Evolutionary conservation across 2,113 vertebrate genomes (phyloP).

Genomic region (Sinocyclocheilus grahami): DNA sequence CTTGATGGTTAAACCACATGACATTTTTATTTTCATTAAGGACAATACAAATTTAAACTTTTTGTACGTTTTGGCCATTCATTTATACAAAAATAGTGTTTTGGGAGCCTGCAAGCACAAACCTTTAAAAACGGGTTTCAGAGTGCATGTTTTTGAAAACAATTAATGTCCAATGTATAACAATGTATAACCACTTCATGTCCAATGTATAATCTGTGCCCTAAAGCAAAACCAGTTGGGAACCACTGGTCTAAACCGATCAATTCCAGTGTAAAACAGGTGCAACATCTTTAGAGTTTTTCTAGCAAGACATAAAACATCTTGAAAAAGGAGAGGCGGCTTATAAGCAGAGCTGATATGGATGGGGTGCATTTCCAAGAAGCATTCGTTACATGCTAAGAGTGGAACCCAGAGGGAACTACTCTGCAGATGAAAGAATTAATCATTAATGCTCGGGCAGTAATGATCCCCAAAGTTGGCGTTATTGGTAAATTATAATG

Average conservation of each 20-base stretch:
- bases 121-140: no score
- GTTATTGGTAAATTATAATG: constrained; percentile 84
- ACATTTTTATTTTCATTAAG: neutral
- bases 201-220: neutral
- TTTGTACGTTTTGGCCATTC: no score
- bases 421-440: constrained; percentile 67
- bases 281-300: neutral
- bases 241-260: neutral
- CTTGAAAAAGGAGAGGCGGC: constrained; percentile 46
- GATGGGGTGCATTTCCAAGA: constrained; percentile 65
- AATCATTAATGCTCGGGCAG: constrained; percentile 75
- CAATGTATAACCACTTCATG: neutral
- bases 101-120: no score
- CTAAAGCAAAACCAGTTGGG: neutral
- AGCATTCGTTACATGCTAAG: constrained; percentile 45
- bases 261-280: constrained; percentile 54
- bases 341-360: constrained; percentile 71
- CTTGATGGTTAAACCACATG: neutral
- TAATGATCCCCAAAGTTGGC: constrained; percentile 75
- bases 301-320: neutral
- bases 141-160: no score
- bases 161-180: no score
- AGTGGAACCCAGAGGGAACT: constrained; percentile 67
- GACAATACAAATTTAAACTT: no score
- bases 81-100: no score